A percentile compares a stretch with the other conserved stretches of the same genome.
Conservation (phyloP, 2,888 invertebrate genomes). For the Balanococcus diminutus region DNA sequence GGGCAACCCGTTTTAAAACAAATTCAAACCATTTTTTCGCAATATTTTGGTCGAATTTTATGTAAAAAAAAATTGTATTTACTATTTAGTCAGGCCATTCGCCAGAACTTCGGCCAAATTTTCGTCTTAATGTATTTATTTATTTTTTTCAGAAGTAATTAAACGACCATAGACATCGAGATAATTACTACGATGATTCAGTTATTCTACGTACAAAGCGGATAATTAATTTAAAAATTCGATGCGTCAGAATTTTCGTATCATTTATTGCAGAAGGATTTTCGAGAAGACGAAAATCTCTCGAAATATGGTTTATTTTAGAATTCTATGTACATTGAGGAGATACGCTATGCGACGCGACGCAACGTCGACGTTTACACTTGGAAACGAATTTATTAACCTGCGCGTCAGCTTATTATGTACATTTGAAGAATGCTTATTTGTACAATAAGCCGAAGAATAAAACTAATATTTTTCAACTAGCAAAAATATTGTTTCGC, state of each 20-base stretch:
- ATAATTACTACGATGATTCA: not conserved
- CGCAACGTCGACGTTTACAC: not conserved
- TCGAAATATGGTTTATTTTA: not conserved
- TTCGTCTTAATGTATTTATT: conserved; percentile 27
- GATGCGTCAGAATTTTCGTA: not conserved
- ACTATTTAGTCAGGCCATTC: not conserved
- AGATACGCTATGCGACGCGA: too few species aligned
- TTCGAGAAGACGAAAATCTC: not conserved
- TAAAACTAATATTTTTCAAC: not conserved
- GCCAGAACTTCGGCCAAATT: conserved; percentile 14
- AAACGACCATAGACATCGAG: not conserved
- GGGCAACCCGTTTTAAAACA: not conserved
- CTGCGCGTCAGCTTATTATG: not conserved
- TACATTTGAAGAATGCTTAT: not conserved
- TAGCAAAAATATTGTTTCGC: not conserved
- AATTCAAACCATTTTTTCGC: not conserved
- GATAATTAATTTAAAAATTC: not conserved
- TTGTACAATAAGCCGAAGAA: not conserved
- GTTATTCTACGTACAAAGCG: not conserved
- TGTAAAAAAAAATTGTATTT: not conserved
- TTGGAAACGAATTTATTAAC: not conserved
- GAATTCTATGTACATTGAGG: not conserved
- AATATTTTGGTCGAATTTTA: not conserved
- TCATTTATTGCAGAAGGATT: not conserved
- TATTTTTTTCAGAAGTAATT: conserved; percentile 2